Base-by-base conservation (phyloP, 2,797 vertebrate species). In the Parotocinclus haroldoi region DNA sequence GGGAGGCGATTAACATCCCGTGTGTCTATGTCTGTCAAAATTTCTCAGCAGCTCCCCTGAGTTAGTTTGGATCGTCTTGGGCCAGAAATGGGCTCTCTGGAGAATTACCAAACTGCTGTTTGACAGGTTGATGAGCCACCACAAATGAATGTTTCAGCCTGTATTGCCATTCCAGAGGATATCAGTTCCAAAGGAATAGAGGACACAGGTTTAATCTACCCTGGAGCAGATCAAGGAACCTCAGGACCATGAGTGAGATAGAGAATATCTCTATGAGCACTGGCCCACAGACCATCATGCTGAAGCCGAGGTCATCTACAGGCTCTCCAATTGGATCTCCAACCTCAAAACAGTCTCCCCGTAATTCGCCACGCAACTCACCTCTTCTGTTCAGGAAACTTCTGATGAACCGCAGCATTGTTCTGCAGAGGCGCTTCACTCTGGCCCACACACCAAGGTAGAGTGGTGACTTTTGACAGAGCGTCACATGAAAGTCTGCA, bases 301-400 rank as follows among this genome's bases (percentile, higher is more conserved):
- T 89, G 63, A 76, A 77, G 74, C 69, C 84, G 19, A 81, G 85
- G 69, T 80, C 85, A 9, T 69, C 48, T 49, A 67, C 57, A 0
- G 72, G 66, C 10, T 89, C 89, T 1, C 85, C 87, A 0, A 63
- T 44, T 1, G 82, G 76, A 49, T 90, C 91, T 39, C 90, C 90
- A 0, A 85, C 56, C 0, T 88, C 90, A 9, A 84, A 76, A 61
- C 82, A 84, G 7, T 93, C 92, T 7, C 92, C 93, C 0, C 80
- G 83, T 0, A 87, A 78, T 27, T 93, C 93, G 37, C 92, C 92
- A 9, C 76, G 88, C 49, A 85, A 91, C 80, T 95, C 93, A 3
- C 93, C 91, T 0, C 68, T 92, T 71, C 89, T 95, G 80, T 92
- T 94, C 86, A 85, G 91, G 71, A 95, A 91, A 82, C 85, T 95